Base-by-base conservation (phyloP, 2,113 vertebrate species). In the Protobothrops mucrosquamatus region DNA sequence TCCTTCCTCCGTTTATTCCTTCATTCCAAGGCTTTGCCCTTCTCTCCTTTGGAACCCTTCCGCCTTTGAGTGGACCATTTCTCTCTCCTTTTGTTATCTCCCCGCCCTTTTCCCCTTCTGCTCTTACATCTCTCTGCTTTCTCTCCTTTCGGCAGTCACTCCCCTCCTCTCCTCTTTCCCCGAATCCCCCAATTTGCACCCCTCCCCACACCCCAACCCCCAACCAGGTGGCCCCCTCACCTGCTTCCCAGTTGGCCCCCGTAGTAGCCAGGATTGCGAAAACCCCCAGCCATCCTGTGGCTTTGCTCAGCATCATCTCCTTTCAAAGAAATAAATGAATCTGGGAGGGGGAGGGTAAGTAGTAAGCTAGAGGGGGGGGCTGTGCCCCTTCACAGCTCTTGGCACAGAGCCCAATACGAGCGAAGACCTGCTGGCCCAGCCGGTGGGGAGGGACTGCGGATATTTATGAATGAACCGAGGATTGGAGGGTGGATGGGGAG, bases 391-490 rank as follows among this genome's bases (percentile, higher is more conserved):
- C 23, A 56, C 87, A 46, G 87, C 91, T 54, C 55, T 81, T 92
- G 90, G 90, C 87, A 89, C 29, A 5, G 9, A 85, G 87, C 89
- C 92, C 56, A 8, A 87, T 90, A 81, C 55, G 92, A 90, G 89
- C 90, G 48, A 90, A 64, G 89, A 87, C 89, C 89, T 87, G 93
- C 90, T 12, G 23, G 48, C 34, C 3, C 52, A 26, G 26, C n/a
- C 10, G 48, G 9, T 12, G 64, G 23, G 90, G 91, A 64, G 87
- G 91, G 93, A 89, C 91, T 89, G 91, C 87, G 69, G 87, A 86
- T 86, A 56, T 93, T 93, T 93, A 92, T 93, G 93, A 93, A 93
- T 93, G 93, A 93, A 93, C 56, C 18, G 52, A 85, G 48, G 91
- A 64, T 61, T 74, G 87, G 91, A 85, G 57, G 87, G 46, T 46